Percentiles rank a stretch among this genome's conserved stretches.
These are phyloP conservation scores for Barbus barbus DNA, from an alignment of 2,113 vertebrate genomes.

Conservation along the genomic window DNA sequence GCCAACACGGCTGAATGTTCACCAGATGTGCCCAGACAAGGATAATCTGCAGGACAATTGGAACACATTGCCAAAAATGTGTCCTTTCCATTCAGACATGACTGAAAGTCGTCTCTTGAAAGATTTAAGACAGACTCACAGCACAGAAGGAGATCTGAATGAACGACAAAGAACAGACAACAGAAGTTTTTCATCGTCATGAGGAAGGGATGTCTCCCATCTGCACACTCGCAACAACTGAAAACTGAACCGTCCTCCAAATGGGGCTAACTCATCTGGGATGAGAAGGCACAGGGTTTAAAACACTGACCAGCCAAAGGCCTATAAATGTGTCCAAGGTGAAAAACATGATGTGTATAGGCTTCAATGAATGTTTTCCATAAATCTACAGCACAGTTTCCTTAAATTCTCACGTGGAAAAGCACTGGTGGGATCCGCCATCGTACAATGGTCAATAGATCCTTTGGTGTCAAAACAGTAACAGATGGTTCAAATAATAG, in stretches of 20 bases:
- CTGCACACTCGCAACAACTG: not conserved
- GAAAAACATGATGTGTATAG: not conserved
- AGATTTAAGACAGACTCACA: constrained; percentile 1
- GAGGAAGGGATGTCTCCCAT: not conserved
- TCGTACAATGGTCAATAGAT: not conserved
- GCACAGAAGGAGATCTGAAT: constrained; percentile 9
- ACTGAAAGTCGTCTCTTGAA: not conserved
- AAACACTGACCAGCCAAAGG: constrained; percentile 11
- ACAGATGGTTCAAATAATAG: not conserved
- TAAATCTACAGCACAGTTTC: not conserved
- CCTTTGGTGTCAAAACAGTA: not conserved
- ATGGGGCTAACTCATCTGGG: too few species aligned
- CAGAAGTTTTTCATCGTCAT: not conserved
- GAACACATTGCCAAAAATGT: not conserved
- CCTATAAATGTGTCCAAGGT: not conserved
- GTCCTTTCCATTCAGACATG: not conserved
- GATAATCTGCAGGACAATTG: constrained; percentile 18
- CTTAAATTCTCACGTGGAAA: not conserved
- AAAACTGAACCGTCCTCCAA: not conserved
- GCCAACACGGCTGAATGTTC: constrained; percentile 13
- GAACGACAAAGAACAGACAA: constrained; percentile 24
- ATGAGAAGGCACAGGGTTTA: not conserved
- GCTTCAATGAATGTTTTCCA: not conserved
- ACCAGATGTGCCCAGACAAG: constrained; percentile 34
- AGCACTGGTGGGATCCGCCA: not conserved